Base-by-base conservation (phyloP, 2,888 invertebrate species). In the Ptilodon capucinus region DNA sequence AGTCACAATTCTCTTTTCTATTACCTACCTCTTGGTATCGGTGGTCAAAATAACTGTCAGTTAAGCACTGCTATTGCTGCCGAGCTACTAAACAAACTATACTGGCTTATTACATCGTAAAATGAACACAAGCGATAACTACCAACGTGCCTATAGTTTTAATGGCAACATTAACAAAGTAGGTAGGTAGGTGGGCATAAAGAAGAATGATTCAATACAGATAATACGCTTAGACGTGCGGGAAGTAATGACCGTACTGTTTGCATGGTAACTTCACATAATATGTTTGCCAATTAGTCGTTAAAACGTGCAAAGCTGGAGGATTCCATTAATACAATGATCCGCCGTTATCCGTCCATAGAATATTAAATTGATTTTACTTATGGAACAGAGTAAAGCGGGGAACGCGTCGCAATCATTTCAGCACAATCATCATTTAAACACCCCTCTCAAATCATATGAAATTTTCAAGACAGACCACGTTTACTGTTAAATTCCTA, bases 181-280 rank as follows among this genome's bases (percentile, higher is more conserved):
- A 14, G 7, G 1, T 7, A 32, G n/a, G n/a, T n/a, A n/a, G n/a
- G n/a, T n/a, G n/a, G n/a, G n/a, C n/a, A n/a, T n/a, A n/a, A n/a
- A n/a, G n/a, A n/a, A n/a, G n/a, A n/a, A n/a, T n/a, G n/a, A n/a
- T n/a, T n/a, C n/a, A n/a, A n/a, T n/a, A 32, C 13, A 32, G 8
- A 32, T 32, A 32, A 35, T 11, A 11, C 35, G 17, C 17, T 17
- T 11, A 35, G 11, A n/a, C 9, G 17, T 4, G 14, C 17, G 18
- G 17, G 17, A 17, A 17, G 35, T 17, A 35, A 35, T 17, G 6
- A 18, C 6, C 17, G 2, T 17, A 30, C 35, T 51, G 47, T 56
- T 46, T 55, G 65, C 58, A 60, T 60, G 71, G 71, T 71, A 73
- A 71, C 69, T 68, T 65, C 63, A 64, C 46, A 47, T 46, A 38